These are phyloP conservation scores for Myotis vivesi DNA, from an alignment of 2,797 vertebrate genomes.

Conservation along the genomic window DNA sequence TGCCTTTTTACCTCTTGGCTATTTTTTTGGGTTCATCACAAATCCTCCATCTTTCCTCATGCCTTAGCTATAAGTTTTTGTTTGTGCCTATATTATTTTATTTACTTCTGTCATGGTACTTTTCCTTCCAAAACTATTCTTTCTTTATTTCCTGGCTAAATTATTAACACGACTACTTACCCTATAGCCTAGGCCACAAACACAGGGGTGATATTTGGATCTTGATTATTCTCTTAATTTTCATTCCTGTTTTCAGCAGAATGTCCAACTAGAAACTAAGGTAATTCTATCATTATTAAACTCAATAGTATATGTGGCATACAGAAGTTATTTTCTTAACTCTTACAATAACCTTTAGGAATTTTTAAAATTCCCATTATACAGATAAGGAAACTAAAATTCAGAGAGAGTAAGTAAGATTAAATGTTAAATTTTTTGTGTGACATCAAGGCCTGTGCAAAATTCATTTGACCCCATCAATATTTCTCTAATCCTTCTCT, in stretches of 20 bases:
- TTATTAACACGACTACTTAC: neutral
- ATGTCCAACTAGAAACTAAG: neutral
- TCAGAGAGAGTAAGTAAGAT: constrained; percentile 19
- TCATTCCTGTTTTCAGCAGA: neutral
- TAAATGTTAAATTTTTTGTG: neutral
- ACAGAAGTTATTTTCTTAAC: constrained; percentile 37
- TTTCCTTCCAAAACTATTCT: neutral
- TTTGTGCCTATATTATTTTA: neutral
- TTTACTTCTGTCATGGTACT: neutral
- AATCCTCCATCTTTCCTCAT: neutral
- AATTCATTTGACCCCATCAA: neutral
- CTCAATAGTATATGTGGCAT: neutral
- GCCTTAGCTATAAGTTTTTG: neutral
- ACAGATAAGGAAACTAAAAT: neutral
- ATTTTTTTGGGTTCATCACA: neutral
- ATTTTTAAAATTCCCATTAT: neutral
- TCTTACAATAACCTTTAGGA: neutral
- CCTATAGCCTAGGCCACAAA: neutral
- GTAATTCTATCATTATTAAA: constrained; percentile 28
- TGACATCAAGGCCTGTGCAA: neutral
- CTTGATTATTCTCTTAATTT: neutral
- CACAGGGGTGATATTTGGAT: neutral
- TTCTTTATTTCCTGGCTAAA: constrained; percentile 10
- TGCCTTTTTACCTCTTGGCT: neutral
- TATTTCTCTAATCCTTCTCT: neutral